A percentile compares a stretch with the other conserved stretches of the same genome.
These are phyloP conservation scores for Stegastes partitus DNA, from an alignment of 2,113 vertebrate genomes.

Conservation along the genomic window DNA sequence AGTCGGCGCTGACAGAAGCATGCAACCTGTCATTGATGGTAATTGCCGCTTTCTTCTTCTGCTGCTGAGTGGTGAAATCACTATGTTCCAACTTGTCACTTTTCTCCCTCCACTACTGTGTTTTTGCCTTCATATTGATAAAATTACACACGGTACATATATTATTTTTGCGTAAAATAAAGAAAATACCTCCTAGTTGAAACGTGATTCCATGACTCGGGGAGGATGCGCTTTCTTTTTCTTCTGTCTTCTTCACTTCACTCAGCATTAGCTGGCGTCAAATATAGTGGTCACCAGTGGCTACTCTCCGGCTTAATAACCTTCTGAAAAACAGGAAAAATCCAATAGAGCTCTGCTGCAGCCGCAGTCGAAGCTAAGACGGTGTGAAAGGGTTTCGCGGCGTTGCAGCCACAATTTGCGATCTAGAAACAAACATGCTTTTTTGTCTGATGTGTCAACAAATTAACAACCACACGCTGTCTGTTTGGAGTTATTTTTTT, in stretches of 20 bases:
- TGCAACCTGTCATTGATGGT: conserved; percentile 66
- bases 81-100: conserved; percentile 59
- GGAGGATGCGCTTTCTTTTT: conserved; percentile 16
- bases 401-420: conserved; percentile 15
- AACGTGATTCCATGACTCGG: conserved; percentile 26
- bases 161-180: conserved; percentile 54
- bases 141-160: conserved; percentile 44
- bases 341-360: conserved; percentile 50
- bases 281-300: conserved; percentile 47
- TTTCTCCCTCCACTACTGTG: conserved; percentile 19
- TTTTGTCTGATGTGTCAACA: conserved; percentile 24
- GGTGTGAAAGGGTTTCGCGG: conserved; percentile 33
- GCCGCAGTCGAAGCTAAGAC: conserved; percentile 41
- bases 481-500: conserved; percentile 17
- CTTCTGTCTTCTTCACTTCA: conserved; percentile 14
- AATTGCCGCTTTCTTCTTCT: conserved; percentile 64
- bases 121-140: conserved; percentile 45
- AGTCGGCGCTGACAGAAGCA: conserved; percentile 39
- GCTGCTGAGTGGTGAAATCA: conserved; percentile 69
- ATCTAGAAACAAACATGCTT: conserved; percentile 13
- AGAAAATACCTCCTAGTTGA: conserved; percentile 29
- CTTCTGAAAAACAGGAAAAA: conserved; percentile 50
- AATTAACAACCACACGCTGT: conserved; percentile 19
- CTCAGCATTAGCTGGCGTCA: conserved; percentile 38
- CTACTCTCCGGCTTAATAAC: conserved; percentile 50